phyloP scores from a whole-genome alignment of 2,797 vertebrate genomes.

The Capromys pilorides region DNA sequence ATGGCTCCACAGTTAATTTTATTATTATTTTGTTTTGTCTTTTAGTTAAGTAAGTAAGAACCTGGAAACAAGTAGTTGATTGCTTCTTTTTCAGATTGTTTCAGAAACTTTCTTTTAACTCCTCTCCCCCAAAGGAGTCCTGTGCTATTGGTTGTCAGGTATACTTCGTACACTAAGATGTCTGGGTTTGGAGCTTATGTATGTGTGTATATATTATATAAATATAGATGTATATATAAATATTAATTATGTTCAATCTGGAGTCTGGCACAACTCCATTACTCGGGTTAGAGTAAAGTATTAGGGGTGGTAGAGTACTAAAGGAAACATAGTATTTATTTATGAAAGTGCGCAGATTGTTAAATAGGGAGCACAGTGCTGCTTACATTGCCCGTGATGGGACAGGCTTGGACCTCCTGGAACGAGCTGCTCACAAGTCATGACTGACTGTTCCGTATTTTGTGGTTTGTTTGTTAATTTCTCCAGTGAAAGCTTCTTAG shows the following conservation, averaged over 20 bases:
- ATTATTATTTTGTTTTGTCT: conserved; percentile 35
- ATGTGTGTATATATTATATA: conserved; percentile 69
- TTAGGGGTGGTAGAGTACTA: conserved; percentile 83
- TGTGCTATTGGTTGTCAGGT: conserved; percentile 76
- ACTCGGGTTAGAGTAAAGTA: conserved; percentile 84
- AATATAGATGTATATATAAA: conserved; percentile 75
- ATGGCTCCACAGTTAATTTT: no score
- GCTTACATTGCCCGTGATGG: conserved; percentile 37
- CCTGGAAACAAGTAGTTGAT: conserved; percentile 51
- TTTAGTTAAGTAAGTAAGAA: conserved; percentile 18
- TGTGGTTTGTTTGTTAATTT: conserved; percentile 44
- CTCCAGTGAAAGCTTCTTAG: conserved; percentile 54
- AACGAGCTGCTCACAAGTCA: background rate
- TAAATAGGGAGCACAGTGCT: conserved; percentile 72
- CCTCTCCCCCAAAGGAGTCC: conserved; percentile 22
- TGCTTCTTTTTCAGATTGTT: conserved; percentile 65
- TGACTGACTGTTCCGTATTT: background rate
- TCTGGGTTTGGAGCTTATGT: conserved; percentile 80
- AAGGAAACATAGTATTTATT: conserved; percentile 86
- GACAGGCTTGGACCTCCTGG: conserved; percentile 64
- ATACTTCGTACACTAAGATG: conserved; percentile 77
- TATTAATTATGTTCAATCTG: conserved; percentile 80
- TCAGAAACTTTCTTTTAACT: conserved; percentile 55
- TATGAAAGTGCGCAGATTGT: conserved; percentile 81
- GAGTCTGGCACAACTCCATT: conserved; percentile 83